Base-by-base conservation (phyloP, 2,113 vertebrate species). In the Casuarius casuarius region DNA sequence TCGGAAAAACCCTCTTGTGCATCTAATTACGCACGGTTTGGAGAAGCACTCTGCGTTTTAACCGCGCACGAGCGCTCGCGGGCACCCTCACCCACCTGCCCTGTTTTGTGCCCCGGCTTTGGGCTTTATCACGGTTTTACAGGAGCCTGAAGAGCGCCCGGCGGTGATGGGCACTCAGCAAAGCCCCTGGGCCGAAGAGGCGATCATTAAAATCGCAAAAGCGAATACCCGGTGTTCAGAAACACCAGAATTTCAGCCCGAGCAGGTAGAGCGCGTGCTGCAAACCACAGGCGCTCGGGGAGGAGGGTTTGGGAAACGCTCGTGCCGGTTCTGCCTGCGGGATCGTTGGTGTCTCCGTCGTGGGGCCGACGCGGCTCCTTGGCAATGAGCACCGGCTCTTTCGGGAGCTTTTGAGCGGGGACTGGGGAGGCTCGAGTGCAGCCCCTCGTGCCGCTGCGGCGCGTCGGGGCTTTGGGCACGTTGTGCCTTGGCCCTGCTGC, bases 211-310 rank as follows among this genome's bases (percentile, higher is more conserved):
- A 49, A 65, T 95, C 82, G 86, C 94, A 92, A 92, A 97, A 87
- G 29, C 19, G 10, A 82, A 11, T 14, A 38, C 51, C 44, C 2
- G 0, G 15, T 10, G 61, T 35, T 96, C 52, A 77, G 90, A 89
- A 89, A 75, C 40, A 92, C 92, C 94, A 75, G 96, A 90, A 78
- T 89, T 96, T 94, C 94, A 87, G 91, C 96, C 91, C 7, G n/a
- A 84, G 94, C 96, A 91, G 94, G 95, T 78, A 9, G 62, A 82
- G 87, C 48, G 1, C 46, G 84, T n/a, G 87, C 89, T 59, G 88
- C 89, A 68, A 91, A 74, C 49, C 74, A 80, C 17, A 12, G 2
- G 85, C 38, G 35, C 73, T 28, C 2, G 40, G 7, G 7, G 18
- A 19, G 52, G 82, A 29, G 63, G 59, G 25, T 71, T 25, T 40